Conservation (phyloP, 2,888 invertebrate species). For the Scotopteryx bipunctaria region DNA sequence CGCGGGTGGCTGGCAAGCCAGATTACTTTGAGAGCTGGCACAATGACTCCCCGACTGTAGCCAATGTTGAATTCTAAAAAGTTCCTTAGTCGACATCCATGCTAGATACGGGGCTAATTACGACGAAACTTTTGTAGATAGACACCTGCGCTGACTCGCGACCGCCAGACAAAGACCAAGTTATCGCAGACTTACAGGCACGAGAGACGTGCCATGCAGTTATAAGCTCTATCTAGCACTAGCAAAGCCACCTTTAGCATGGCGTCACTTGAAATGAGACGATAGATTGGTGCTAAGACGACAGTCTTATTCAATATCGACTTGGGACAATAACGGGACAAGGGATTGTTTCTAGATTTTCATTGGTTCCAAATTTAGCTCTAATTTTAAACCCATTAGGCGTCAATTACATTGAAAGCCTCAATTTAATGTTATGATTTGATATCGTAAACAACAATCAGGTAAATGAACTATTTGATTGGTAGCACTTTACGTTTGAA, state of each 20-base stretch:
- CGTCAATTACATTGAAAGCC: slow-evolving; percentile 49
- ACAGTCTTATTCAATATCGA: slow-evolving; percentile 67
- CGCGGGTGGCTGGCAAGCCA: slow-evolving; percentile 73
- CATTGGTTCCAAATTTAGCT: slow-evolving; percentile 49
- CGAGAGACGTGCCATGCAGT: slow-evolving; percentile 47
- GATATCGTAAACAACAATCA: slow-evolving; percentile 26
- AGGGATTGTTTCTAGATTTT: slow-evolving; percentile 49
- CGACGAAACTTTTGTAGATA: slow-evolving; percentile 80
- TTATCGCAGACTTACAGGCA: slow-evolving; percentile 79
- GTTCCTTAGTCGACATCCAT: slow-evolving; percentile 75
- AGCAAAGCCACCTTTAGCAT: slow-evolving; percentile 51
- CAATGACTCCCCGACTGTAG: slow-evolving; percentile 77
- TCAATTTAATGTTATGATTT: slow-evolving; percentile 36
- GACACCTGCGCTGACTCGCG: slow-evolving; percentile 79
- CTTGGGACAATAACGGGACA: slow-evolving; percentile 57
- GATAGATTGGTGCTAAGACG: slow-evolving; percentile 61
- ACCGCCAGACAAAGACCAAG: slow-evolving; percentile 77
- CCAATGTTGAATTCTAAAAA: slow-evolving; percentile 78
- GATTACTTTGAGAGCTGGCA: slow-evolving; percentile 79
- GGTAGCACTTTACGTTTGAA: slow-evolving; percentile 6
- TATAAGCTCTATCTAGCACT: slow-evolving; percentile 52
- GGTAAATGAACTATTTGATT: slow-evolving; percentile 15
- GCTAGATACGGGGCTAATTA: slow-evolving; percentile 81
- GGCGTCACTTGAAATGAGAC: slow-evolving; percentile 43
- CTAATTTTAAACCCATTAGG: slow-evolving; percentile 49